Base-by-base conservation (phyloP, 2,888 invertebrate species). In the Himalopsyche japonica region DNA sequence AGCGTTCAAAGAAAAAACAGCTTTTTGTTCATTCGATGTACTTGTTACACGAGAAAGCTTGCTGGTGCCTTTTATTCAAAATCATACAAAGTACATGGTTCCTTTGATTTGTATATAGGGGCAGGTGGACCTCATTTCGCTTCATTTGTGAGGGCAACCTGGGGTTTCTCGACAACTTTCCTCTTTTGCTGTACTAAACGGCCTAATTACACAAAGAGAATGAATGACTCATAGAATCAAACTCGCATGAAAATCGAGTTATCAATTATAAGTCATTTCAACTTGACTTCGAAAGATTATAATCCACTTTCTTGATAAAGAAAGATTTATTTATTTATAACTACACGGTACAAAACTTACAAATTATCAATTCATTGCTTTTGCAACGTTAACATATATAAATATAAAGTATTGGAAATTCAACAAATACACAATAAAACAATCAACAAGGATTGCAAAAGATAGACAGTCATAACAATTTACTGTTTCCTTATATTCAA, bases 41-140 rank as follows among this genome's bases (percentile, higher is more conserved):
- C 86, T 86, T 86, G 86, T 81, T 85, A 82, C 83, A 79, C 80
- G 80, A 78, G 84, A 86, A 85, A 83, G 82, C 82, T 82, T 77
- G 81, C 57, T 57, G 20, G 82, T 84, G 80, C 27, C 43, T 86
- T 43, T 84, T 84, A 86, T 86, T 76, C 76, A 80, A 48, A 86
- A 80, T 85, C 83, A 86, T 77, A 82, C 79, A 49, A 32, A 47
- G 43, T 47, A 32, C 48, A 83, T 82, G 82, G 82, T 79, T 82
- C 85, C 47, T 86, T 86, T 85, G 82, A 76, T 84, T 78, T 80
- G 81, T 80, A 64, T 32, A 64, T 49, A 79, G 82, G 80, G 86
- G 86, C 86, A 86, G 86, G 86, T 86, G 86, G 43, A 84, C 81
- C 82, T 86, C 86, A 86, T 85, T 85, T 84, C 84, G 85, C 76